Percentiles rank a stretch among this genome's conserved stretches.
Conservation (phyloP, 1,140 invertebrate species). For the Rhyacophila brunnea region DNA sequence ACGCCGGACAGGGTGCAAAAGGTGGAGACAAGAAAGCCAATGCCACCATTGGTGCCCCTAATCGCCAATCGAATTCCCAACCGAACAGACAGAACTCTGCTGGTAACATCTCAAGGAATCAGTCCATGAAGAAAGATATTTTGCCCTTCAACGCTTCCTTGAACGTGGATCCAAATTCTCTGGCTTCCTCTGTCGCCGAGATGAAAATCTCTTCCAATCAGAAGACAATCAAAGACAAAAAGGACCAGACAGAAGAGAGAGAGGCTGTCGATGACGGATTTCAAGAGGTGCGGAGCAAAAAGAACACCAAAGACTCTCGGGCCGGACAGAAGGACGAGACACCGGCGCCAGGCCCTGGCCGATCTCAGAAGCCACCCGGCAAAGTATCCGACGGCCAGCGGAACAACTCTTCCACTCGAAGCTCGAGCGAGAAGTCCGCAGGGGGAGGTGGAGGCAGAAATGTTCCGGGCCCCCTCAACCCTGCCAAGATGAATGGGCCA, state of each 20-base stretch:
- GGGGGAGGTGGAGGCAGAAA: conserved; percentile 28
- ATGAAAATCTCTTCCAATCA: conserved; percentile 42
- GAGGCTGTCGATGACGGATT: conserved; percentile 73
- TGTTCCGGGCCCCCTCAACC: conserved; percentile 42
- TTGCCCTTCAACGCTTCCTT: conserved; percentile 21
- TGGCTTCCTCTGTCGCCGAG: conserved; percentile 53
- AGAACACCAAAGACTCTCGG: conserved; percentile 65
- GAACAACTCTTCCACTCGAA: conserved; percentile 49
- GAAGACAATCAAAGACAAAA: conserved; percentile 39
- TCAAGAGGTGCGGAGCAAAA: conserved; percentile 84
- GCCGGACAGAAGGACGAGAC: conserved; percentile 50
- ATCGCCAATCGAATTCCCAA: conserved; percentile 3
- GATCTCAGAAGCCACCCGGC: conserved; percentile 40
- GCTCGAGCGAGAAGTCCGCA: conserved; percentile 50
- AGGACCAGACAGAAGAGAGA: conserved; percentile 38
- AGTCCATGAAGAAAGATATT: conserved; percentile 28
- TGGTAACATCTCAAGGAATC: conserved; percentile 25
- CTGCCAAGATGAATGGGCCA: conserved; percentile 53
- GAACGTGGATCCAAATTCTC: conserved; percentile 51
- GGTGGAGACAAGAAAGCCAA: conserved; percentile 21
- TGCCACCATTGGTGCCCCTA: background rate
- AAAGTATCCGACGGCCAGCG: conserved; percentile 49
- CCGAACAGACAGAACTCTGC: conserved; percentile 33
- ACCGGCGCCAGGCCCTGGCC: conserved; percentile 45
- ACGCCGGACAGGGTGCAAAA: conserved; percentile 1